A percentile compares a stretch with the other conserved stretches of the same genome.
phyloP scores from a whole-genome alignment of 1,140 invertebrate genomes.

The Myzus persicae region DNA sequence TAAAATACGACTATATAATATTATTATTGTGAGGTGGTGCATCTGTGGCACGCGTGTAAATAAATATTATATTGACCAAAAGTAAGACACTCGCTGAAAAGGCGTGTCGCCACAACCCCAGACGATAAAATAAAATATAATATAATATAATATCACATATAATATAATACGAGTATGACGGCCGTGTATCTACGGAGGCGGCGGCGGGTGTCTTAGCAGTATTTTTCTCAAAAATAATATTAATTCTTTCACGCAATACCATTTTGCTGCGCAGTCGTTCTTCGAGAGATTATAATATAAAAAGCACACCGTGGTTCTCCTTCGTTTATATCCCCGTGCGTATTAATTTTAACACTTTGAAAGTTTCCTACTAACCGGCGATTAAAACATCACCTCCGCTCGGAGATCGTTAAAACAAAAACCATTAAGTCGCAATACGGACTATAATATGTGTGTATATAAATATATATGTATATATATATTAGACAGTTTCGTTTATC shows the following conservation, averaged over 20 bases:
- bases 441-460: background rate
- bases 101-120: background rate
- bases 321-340: background rate
- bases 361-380: slow-evolving; percentile 3
- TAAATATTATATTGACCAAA: background rate
- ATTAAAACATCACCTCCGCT: slow-evolving; percentile 27
- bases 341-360: slow-evolving; percentile 24
- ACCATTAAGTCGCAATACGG: slow-evolving; percentile 26
- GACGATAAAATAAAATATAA: background rate
- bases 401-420: slow-evolving; percentile 29
- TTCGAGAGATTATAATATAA: background rate
- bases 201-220: background rate
- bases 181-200: too few species aligned
- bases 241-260: too few species aligned
- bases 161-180: too few species aligned
- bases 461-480: background rate
- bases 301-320: background rate
- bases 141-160: too few species aligned
- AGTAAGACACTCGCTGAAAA: background rate
- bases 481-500: background rate
- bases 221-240: too few species aligned
- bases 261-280: background rate
- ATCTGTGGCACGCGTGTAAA: background rate
- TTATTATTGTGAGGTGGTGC: background rate
- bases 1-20: background rate